Evolutionary conservation across 2,888 invertebrate species (phyloP).

Genomic region (Acanthosoma haemorrhoidale): DNA sequence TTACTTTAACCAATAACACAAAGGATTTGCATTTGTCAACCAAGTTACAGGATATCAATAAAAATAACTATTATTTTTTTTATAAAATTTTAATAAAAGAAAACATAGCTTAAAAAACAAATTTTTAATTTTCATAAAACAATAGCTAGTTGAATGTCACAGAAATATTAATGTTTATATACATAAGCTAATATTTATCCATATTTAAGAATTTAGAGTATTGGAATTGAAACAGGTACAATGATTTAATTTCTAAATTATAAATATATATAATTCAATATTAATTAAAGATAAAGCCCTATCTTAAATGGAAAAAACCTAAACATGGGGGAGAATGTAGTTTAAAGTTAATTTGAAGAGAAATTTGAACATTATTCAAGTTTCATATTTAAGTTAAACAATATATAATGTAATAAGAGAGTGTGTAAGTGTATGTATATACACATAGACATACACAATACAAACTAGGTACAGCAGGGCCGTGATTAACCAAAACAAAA

Average conservation of each 20-base stretch:
- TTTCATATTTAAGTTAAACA: too few species aligned
- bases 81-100: not conserved
- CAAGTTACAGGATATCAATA: not conserved
- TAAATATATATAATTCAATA: not conserved
- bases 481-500: too few species aligned
- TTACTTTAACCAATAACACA: too few species aligned
- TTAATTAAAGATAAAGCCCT: too few species aligned
- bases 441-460: too few species aligned
- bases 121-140: not conserved
- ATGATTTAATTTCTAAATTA: not conserved
- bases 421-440: too few species aligned
- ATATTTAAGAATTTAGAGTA: not conserved
- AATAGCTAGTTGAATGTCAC: not conserved
- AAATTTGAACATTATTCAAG: too few species aligned
- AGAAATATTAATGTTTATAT: not conserved
- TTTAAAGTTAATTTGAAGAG: too few species aligned
- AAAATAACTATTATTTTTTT: not conserved
- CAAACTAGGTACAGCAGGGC: too few species aligned
- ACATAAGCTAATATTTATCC: not conserved
- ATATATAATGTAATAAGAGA: too few species aligned
- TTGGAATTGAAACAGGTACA: slow-evolving; percentile 5
- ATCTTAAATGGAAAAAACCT: too few species aligned
- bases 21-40: not conserved
- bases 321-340: too few species aligned
- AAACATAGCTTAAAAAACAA: not conserved